Evolutionary conservation across 2,113 vertebrate genomes (phyloP), one percentile per base, ranked within the genome.

Genomic region (Opisthocomus hoazin): DNA sequence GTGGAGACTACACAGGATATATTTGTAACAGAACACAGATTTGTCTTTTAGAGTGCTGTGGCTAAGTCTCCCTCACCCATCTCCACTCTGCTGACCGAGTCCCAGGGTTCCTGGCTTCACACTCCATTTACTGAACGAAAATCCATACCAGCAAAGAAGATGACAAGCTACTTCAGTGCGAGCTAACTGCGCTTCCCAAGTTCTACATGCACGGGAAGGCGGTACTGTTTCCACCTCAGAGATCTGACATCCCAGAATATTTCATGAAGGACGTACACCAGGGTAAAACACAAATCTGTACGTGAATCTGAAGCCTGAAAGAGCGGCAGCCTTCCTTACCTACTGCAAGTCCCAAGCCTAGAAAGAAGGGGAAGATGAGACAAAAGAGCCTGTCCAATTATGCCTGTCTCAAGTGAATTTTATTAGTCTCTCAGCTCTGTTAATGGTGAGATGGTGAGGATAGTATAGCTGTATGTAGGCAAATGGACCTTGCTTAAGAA

Each of bases 381-480:
- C n/a, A 75, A 87, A 76, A 90, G 50, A 61, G 34, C 48, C 69
- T 84, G 80, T 81, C 85, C 85, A 78, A 92, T 93, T 94, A 95
- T 56, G 34, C 30, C 83, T 56, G 58, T 69, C 80, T 89, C 68
- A 26, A 81, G 85, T 58, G 77, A 90, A 78, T 88, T 76, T 88
- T 86, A 79, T 94, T 86, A 92, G 79, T 60, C 0, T 1, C 82
- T 86, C 79, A 56, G 79, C 82, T 88, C 74, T 68, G 15, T 27
- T 73, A 93, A 58, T 2, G 6, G 81, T 37, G 57, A 79, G 58
- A 58, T 2, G 6, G 81, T 37, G 57, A 79, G 58, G 30, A 63
- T 9, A 65, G 56, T 79, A 78, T 18, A 88, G 34, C 36, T 84
- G 60, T 29, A 63, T 21, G n/a, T 6, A 92, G 88, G 64, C 73